These are phyloP conservation scores for Ceratosolen solmsi DNA, from an alignment of 1,140 invertebrate genomes.

Conservation along the genomic window DNA sequence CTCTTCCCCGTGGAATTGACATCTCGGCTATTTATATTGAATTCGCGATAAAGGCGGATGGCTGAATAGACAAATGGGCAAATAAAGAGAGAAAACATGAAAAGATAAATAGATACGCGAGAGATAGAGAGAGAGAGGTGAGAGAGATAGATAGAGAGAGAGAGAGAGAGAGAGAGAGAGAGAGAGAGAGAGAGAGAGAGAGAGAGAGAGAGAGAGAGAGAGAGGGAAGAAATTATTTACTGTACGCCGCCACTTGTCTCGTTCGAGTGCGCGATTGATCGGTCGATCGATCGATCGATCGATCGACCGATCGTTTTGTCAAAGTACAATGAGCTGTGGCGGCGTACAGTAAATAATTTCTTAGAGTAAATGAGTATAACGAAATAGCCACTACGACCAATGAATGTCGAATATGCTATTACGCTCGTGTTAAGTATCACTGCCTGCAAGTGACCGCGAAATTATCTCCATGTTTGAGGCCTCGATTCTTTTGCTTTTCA, in stretches of 20 bases:
- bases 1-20: neutral
- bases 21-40: constrained; percentile 41
- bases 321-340: neutral
- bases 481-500: too few species aligned
- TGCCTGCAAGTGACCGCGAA: neutral
- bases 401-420: constrained; percentile 8
- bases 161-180: neutral
- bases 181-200: too few species aligned
- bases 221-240: neutral
- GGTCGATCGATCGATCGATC: neutral
- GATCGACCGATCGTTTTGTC: constrained; percentile 7
- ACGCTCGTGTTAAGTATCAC: neutral
- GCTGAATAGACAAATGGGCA: constrained; percentile 27
- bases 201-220: neutral
- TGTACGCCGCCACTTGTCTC: neutral
- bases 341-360: neutral
- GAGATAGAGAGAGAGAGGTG: neutral
- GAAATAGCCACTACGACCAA: neutral
- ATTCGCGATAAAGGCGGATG: constrained; percentile 7
- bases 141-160: neutral
- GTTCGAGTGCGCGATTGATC: neutral
- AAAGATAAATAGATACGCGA: neutral
- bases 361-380: neutral
- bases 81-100: constrained; percentile 9
- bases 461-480: neutral